Conservation (phyloP, 2,797 vertebrate species). For the Tauraco hartlaubi region DNA sequence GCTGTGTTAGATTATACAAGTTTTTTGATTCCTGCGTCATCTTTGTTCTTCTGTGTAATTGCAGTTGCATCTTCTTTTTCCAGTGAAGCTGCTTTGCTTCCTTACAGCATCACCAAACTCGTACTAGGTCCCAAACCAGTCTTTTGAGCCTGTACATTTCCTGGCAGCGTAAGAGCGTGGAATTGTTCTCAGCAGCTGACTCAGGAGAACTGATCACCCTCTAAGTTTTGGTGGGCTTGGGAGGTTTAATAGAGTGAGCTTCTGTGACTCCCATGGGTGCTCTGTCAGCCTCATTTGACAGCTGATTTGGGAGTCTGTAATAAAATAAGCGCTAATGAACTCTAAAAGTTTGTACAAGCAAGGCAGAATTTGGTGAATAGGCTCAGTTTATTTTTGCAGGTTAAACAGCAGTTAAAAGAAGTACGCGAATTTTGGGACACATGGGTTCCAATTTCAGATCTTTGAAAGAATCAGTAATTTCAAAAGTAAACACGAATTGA, state of each 20-base stretch:
- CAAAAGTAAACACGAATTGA: neutral
- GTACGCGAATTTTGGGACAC: neutral
- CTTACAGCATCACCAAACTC: neutral
- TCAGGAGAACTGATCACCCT: neutral
- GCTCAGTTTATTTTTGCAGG: neutral
- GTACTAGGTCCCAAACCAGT: neutral
- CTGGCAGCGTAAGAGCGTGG: neutral
- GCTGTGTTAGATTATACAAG: neutral
- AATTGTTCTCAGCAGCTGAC: neutral
- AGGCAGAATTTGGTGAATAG: neutral
- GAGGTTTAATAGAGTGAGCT: neutral
- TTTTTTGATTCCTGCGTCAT: neutral
- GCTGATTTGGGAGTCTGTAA: neutral
- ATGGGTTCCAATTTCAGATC: neutral
- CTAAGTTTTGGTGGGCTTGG: neutral
- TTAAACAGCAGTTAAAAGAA: neutral
- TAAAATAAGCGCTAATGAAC: neutral
- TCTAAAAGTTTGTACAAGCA: neutral
- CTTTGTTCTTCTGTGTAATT: neutral
- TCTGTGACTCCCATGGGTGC: neutral
- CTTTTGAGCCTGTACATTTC: neutral
- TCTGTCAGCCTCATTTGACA: neutral
- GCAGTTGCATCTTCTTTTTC: neutral
- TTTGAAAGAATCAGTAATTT: neutral
- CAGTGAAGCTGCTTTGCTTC: neutral